Percentiles rank a stretch among this genome's conserved stretches.
Evolutionary conservation across 2,888 invertebrate species (phyloP).

Genomic region (Temnothorax rugatulus): DNA sequence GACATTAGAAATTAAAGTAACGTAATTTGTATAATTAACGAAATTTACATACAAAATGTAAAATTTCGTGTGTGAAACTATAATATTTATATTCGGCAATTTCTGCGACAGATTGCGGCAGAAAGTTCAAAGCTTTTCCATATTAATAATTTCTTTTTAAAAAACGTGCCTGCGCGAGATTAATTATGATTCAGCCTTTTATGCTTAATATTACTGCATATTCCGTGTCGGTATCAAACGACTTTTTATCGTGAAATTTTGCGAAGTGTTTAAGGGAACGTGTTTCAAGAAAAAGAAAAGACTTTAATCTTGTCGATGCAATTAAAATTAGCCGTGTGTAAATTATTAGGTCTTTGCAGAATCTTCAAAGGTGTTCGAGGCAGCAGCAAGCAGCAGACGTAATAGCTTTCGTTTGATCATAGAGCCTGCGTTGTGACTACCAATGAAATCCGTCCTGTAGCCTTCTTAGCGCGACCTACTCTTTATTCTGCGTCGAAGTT

Average conservation of each 20-base stretch:
- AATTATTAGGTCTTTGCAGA: conserved; percentile 29
- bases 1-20: not conserved
- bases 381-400: conserved; percentile 15
- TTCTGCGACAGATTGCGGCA: not conserved
- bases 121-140: conserved; percentile 4
- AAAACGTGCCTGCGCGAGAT: not conserved
- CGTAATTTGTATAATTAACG: not conserved
- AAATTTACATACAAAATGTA: conserved; percentile 8
- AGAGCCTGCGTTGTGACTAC: conserved; percentile 2
- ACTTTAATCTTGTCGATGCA: conserved; percentile 27
- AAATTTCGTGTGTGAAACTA: conserved; percentile 3
- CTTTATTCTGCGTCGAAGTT: conserved; percentile 39
- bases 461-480: conserved; percentile 2
- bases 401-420: conserved; percentile 43
- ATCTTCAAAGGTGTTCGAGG: conserved; percentile 34
- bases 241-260: not conserved
- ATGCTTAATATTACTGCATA: not conserved
- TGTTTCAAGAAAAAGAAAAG: conserved; percentile 9
- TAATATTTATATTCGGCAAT: not conserved
- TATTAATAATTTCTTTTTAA: conserved; percentile 23
- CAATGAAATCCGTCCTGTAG: conserved; percentile 24
- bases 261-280: not conserved
- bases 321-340: conserved; percentile 47
- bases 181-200: conserved; percentile 15
- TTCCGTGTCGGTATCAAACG: not conserved